Evolutionary conservation across 1,140 invertebrate genomes (phyloP).

Genomic region (Trissolcus basalis): DNA sequence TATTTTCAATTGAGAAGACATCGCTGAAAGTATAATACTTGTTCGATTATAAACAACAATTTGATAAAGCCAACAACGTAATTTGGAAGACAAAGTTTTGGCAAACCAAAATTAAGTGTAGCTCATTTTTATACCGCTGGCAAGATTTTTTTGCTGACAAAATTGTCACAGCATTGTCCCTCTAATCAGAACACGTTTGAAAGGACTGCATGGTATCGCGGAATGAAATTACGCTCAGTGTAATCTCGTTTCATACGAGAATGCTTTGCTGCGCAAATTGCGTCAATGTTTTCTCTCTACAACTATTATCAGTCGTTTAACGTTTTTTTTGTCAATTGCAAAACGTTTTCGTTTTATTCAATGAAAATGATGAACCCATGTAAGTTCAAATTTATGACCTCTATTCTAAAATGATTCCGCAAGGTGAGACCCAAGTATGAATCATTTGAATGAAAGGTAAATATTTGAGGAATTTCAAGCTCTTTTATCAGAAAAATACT

Average conservation of each 20-base stretch:
- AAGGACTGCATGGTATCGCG: conserved; percentile 6
- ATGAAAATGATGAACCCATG: too few species aligned
- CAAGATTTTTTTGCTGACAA: conserved; percentile 7
- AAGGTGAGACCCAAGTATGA: too few species aligned
- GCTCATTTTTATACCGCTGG: conserved; percentile 19
- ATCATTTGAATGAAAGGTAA: too few species aligned
- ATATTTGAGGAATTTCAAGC: too few species aligned
- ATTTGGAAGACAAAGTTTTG: conserved; percentile 30
- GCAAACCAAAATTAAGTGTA: conserved; percentile 5
- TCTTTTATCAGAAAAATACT: too few species aligned
- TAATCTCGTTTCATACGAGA: conserved; percentile 49
- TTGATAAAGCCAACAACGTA: conserved; percentile 25
- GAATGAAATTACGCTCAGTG: conserved; percentile 4
- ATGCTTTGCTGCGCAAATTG: conserved; percentile 29
- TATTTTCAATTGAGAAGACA: conserved; percentile 33
- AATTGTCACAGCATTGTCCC: conserved; percentile 21
- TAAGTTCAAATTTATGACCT: too few species aligned
- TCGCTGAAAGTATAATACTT: conserved; percentile 34
- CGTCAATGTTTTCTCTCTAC: conserved; percentile 11
- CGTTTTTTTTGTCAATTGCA: not conserved
- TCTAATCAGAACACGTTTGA: conserved; percentile 41
- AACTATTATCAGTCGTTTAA: conserved; percentile 9
- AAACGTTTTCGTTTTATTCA: too few species aligned
- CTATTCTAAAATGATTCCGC: too few species aligned
- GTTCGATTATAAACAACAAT: conserved; percentile 19